phyloP scores from a whole-genome alignment of 2,888 invertebrate genomes.

The Plagodis pulveraria region DNA sequence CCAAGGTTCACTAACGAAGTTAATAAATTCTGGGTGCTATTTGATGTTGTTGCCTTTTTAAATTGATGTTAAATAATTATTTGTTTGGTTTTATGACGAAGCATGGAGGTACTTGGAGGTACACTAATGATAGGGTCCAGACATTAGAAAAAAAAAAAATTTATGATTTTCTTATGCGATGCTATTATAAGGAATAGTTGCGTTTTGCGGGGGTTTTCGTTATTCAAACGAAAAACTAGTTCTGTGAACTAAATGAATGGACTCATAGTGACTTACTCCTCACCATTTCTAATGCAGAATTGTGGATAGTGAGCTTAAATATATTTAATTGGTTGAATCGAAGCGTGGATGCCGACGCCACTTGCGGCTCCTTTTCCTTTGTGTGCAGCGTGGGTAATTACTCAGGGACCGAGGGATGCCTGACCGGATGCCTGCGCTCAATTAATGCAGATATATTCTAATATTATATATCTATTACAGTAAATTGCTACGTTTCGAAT shows the following conservation, averaged over 20 bases:
- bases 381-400: conserved; percentile 76
- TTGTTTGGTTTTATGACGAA: too few relatives aligned
- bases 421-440: conserved; percentile 70
- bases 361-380: conserved; percentile 62
- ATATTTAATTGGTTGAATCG: conserved; percentile 31
- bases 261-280: too few relatives aligned
- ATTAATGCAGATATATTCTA: conserved; percentile 61
- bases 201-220: too few relatives aligned
- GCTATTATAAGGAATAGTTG: too few relatives aligned
- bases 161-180: too few relatives aligned
- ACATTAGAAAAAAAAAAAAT: too few relatives aligned
- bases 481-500: conserved; percentile 1
- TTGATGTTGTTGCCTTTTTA: not conserved
- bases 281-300: not conserved
- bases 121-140: too few relatives aligned
- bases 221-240: too few relatives aligned
- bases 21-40: conserved; percentile 17
- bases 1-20: conserved; percentile 25
- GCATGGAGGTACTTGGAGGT: too few relatives aligned
- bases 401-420: conserved; percentile 80
- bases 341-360: conserved; percentile 40
- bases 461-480: conserved; percentile 17
- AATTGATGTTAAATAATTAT: too few relatives aligned
- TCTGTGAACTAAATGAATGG: too few relatives aligned
- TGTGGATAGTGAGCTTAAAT: conserved; percentile 20